These are phyloP conservation scores for Phalloptychus januarius DNA, from an alignment of 2,797 vertebrate genomes.

Conservation along the genomic window DNA sequence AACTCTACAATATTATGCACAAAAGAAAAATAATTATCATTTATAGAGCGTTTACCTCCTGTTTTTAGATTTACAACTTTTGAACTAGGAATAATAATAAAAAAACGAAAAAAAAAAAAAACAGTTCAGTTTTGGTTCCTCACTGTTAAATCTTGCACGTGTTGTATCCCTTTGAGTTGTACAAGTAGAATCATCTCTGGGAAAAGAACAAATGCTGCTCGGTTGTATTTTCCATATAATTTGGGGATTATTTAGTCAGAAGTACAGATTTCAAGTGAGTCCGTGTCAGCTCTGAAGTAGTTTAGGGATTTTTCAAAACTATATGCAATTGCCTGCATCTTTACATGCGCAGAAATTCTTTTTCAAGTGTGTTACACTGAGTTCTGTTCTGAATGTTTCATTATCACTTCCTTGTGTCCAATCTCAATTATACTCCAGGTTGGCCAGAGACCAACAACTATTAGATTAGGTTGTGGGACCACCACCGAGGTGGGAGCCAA, in stretches of 20 bases:
- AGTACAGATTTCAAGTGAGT: background rate
- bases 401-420: background rate
- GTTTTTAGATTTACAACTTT: background rate
- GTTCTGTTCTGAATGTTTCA: constrained; percentile 1
- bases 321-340: background rate
- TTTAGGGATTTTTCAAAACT: background rate
- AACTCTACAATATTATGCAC: background rate
- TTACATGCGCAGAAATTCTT: constrained; percentile 11
- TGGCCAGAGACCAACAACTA: constrained; percentile 49
- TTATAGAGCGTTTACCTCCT: background rate
- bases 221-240: background rate
- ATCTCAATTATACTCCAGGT: constrained; percentile 18
- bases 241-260: background rate
- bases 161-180: background rate
- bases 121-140: background rate
- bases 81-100: background rate
- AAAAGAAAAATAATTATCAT: background rate
- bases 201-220: background rate
- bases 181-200: background rate
- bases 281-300: background rate
- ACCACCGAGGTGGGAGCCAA: constrained; percentile 58
- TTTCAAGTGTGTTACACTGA: background rate
- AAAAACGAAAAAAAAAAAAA: no score
- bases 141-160: background rate
- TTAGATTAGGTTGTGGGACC: constrained; percentile 61